Evolutionary conservation across 37 sponge, comb jelly and placozoan genomes (phyloP).

Genomic region (Cliona cf. orientalis): DNA sequence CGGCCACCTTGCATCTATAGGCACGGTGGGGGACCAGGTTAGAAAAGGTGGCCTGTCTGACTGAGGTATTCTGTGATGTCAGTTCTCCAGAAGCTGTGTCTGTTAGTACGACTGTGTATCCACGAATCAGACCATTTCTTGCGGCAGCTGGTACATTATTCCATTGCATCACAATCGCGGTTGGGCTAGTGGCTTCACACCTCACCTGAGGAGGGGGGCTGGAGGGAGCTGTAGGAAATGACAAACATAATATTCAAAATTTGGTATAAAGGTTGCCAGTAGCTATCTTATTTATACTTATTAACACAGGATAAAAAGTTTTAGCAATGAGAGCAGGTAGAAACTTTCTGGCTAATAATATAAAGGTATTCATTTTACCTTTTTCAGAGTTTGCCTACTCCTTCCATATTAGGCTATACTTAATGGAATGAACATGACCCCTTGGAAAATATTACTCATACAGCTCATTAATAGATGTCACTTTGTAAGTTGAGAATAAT

Average conservation of each 20-base stretch:
- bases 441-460: too few relatives aligned
- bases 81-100: background rate
- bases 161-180: constrained; percentile 1
- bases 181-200: background rate
- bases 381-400: too few relatives aligned
- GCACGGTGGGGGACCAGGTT: background rate
- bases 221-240: constrained; percentile 25
- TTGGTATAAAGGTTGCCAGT: background rate
- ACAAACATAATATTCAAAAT: background rate
- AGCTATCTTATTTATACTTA: too few relatives aligned
- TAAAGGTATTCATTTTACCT: too few relatives aligned
- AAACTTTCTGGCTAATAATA: too few relatives aligned
- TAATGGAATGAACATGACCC: too few relatives aligned
- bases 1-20: constrained; percentile 1
- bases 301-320: too few relatives aligned
- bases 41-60: background rate
- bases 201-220: background rate
- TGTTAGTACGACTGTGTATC: constrained; percentile 6
- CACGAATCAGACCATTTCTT: constrained; percentile 25
- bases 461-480: too few relatives aligned
- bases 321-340: too few relatives aligned
- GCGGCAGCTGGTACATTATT: background rate
- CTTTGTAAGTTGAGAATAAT: too few relatives aligned
- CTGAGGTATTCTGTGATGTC: background rate
- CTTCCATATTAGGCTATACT: too few relatives aligned